Percentiles rank a stretch among this genome's conserved stretches.
Conservation (phyloP, 2,797 vertebrate species). For the Onychomys torridus region DNA sequence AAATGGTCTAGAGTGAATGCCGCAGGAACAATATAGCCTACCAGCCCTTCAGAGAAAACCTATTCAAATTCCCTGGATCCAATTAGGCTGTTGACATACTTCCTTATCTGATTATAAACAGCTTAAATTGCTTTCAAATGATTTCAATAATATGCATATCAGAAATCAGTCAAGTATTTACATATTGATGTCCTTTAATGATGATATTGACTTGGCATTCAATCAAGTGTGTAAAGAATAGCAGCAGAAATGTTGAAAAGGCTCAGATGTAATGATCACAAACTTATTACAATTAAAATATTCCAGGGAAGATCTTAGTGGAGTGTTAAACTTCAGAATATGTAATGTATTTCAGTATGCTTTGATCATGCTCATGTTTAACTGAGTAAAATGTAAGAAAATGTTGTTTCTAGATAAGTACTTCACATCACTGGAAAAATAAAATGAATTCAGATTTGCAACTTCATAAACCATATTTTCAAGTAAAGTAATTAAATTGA, state of each 20-base stretch:
- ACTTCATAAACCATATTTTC: neutral
- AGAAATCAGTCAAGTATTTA: slow-evolving; percentile 24
- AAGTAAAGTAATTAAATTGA: neutral
- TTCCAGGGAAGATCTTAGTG: slow-evolving; percentile 53
- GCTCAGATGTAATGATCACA: slow-evolving; percentile 62
- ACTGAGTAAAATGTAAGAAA: slow-evolving; percentile 52
- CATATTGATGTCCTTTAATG: slow-evolving; percentile 36
- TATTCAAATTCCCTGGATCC: neutral
- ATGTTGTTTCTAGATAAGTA: neutral
- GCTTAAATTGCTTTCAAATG: slow-evolving; percentile 15
- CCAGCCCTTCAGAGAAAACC: neutral
- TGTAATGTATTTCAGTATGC: slow-evolving; percentile 61
- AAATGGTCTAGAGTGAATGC: neutral
- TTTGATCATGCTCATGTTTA: slow-evolving; percentile 66
- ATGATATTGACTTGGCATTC: slow-evolving; percentile 54
- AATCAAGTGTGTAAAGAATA: neutral
- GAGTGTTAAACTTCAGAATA: slow-evolving; percentile 64
- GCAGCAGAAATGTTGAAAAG: slow-evolving; percentile 50
- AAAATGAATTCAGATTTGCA: neutral
- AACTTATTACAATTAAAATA: slow-evolving; percentile 78
- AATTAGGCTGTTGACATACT: neutral
- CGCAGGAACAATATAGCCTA: neutral
- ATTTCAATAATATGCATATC: slow-evolving; percentile 24
- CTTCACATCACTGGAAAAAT: neutral
- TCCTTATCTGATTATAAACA: slow-evolving; percentile 42